phyloP scores from a whole-genome alignment of 2,797 vertebrate species.

The Anomalospiza imberbis region DNA sequence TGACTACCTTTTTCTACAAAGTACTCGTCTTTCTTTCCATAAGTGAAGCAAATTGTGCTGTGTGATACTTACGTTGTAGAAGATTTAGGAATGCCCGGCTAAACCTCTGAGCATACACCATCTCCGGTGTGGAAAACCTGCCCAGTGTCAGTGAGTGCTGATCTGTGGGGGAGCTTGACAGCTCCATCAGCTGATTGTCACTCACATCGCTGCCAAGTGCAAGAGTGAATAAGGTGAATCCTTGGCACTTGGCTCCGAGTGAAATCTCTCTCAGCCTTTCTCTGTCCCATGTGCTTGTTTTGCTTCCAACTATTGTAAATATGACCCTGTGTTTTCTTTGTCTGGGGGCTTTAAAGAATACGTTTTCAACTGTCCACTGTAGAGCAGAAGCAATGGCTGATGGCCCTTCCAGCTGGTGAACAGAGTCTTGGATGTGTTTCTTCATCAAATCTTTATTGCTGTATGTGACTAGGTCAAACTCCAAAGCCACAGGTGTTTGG shows the following conservation, averaged over 20 bases:
- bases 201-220: slow-evolving; percentile 71
- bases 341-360: slow-evolving; percentile 68
- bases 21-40: background rate
- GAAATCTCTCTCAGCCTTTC: slow-evolving; percentile 72
- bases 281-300: slow-evolving; percentile 74
- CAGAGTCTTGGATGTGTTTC: slow-evolving; percentile 66
- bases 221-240: slow-evolving; percentile 81
- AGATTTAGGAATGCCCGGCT: slow-evolving; percentile 79
- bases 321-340: slow-evolving; percentile 71
- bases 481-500: slow-evolving; percentile 56
- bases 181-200: slow-evolving; percentile 67
- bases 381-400: slow-evolving; percentile 75
- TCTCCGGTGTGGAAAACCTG: slow-evolving; percentile 58
- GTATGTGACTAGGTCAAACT: slow-evolving; percentile 78
- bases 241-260: slow-evolving; percentile 80
- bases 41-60: background rate
- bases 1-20: background rate
- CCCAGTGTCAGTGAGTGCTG: slow-evolving; percentile 81
- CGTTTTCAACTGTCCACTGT: slow-evolving; percentile 72
- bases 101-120: slow-evolving; percentile 78
- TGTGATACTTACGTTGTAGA: slow-evolving; percentile 77
- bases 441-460: slow-evolving; percentile 69
- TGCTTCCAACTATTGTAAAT: slow-evolving; percentile 76
- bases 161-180: slow-evolving; percentile 76
- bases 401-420: slow-evolving; percentile 73